Conservation (phyloP, 92 coral and sea anemone genomes). For the Chrysogorgia sp. region DNA sequence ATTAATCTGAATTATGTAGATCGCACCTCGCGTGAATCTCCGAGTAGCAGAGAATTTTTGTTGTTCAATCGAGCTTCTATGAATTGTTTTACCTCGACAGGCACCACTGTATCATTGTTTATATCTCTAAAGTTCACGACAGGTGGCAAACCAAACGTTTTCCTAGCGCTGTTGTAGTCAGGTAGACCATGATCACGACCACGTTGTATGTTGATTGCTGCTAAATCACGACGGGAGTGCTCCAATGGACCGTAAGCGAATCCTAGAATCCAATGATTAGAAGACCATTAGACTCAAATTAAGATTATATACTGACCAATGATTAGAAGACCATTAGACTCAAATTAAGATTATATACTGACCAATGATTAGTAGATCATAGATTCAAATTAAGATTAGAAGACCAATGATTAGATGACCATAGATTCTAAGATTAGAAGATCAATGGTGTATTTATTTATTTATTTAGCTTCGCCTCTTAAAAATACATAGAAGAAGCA, state of each 20-base stretch:
- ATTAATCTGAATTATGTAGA: too few relatives aligned
- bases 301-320: background rate
- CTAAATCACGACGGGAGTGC: constrained; percentile 29
- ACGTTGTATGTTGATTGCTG: constrained; percentile 30
- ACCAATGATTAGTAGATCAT: background rate
- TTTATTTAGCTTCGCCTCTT: too few relatives aligned
- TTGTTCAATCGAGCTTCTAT: background rate
- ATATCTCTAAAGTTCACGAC: constrained; percentile 1
- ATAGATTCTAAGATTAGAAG: too few relatives aligned
- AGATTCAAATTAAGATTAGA: background rate
- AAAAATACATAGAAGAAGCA: too few relatives aligned
- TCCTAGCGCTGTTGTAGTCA: constrained; percentile 33
- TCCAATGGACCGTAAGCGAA: constrained; percentile 20
- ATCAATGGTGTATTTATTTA: too few relatives aligned
- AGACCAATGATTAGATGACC: background rate
- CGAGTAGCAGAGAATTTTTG: background rate
- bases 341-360: background rate
- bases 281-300: background rate
- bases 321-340: background rate
- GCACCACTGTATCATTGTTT: background rate
- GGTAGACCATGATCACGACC: constrained; percentile 45
- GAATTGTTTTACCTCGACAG: background rate
- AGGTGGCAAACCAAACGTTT: constrained; percentile 7
- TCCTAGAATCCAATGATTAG: constrained; percentile 1
- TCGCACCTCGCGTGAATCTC: too few relatives aligned